Evolutionary conservation across 2,113 vertebrate genomes (phyloP).

Genomic region (Ifrita kowaldi): DNA sequence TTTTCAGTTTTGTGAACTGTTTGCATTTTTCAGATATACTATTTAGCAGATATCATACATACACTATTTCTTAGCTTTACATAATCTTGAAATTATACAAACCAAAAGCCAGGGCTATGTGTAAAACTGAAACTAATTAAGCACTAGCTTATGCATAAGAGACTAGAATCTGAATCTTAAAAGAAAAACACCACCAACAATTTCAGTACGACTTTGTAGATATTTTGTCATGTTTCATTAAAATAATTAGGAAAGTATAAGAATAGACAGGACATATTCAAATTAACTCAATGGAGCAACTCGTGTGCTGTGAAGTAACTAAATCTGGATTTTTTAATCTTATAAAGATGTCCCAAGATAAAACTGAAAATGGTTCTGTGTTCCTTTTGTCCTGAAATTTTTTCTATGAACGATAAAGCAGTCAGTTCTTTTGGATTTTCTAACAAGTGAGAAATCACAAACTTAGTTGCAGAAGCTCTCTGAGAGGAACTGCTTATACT

Average conservation of each 20-base stretch:
- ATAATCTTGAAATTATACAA: neutral
- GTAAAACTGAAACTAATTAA: neutral
- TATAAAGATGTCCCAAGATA: neutral
- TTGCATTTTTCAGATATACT: neutral
- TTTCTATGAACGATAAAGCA: neutral
- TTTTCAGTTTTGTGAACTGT: neutral
- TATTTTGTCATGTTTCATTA: neutral
- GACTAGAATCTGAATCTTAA: neutral
- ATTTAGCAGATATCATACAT: neutral
- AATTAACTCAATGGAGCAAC: neutral
- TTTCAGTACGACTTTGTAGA: neutral
- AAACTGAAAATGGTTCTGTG: neutral
- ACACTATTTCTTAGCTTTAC: neutral
- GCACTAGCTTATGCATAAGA: neutral
- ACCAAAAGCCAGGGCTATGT: neutral
- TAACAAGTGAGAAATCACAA: neutral
- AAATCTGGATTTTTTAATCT: neutral
- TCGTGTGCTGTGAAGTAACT: neutral
- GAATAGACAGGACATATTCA: neutral
- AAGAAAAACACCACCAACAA: neutral
- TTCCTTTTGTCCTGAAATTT: neutral
- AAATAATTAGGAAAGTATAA: neutral
- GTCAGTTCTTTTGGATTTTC: neutral
- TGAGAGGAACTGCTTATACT: neutral
- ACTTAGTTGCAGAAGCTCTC: neutral